A percentile compares a stretch with the other conserved stretches of the same genome.
phyloP scores from a whole-genome alignment of 2,888 invertebrate genomes.

The Conus canariensis region DNA sequence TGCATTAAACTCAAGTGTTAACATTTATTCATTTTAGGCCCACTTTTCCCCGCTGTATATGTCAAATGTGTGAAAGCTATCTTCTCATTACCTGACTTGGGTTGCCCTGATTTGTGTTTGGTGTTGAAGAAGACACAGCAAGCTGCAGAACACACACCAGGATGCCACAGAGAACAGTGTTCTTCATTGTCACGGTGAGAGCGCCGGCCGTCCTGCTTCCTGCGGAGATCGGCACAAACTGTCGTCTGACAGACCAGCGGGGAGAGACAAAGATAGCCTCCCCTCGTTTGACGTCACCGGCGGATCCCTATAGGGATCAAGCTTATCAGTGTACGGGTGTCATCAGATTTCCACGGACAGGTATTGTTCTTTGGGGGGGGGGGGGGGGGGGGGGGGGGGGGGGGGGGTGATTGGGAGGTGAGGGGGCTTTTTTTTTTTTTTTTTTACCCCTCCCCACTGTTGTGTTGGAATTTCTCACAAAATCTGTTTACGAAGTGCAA shows the following conservation, averaged over 20 bases:
- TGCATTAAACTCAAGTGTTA: too few relatives aligned
- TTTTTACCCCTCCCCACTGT: not conserved
- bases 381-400: not conserved
- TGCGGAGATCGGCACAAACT: not conserved
- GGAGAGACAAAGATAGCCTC: not conserved
- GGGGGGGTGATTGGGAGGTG: not conserved
- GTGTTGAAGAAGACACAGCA: not conserved
- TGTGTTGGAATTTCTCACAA: too few relatives aligned
- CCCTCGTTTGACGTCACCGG: slow-evolving; percentile 9
- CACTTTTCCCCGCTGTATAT: too few relatives aligned
- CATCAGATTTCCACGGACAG: not conserved
- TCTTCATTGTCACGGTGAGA: not conserved
- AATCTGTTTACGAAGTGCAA: too few relatives aligned
- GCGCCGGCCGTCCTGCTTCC: not conserved
- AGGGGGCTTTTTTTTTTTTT: too few relatives aligned
- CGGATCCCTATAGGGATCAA: not conserved
- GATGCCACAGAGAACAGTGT: not conserved
- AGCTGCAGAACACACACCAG: not conserved
- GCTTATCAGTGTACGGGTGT: not conserved
- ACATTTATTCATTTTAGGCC: too few relatives aligned
- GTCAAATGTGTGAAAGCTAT: too few relatives aligned
- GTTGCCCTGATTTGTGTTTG: not conserved
- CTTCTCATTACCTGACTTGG: not conserved
- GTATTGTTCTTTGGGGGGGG: not conserved
- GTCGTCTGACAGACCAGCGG: slow-evolving; percentile 9